Conservation (phyloP, 2,797 vertebrate genomes). For the Acanthornis magna region DNA sequence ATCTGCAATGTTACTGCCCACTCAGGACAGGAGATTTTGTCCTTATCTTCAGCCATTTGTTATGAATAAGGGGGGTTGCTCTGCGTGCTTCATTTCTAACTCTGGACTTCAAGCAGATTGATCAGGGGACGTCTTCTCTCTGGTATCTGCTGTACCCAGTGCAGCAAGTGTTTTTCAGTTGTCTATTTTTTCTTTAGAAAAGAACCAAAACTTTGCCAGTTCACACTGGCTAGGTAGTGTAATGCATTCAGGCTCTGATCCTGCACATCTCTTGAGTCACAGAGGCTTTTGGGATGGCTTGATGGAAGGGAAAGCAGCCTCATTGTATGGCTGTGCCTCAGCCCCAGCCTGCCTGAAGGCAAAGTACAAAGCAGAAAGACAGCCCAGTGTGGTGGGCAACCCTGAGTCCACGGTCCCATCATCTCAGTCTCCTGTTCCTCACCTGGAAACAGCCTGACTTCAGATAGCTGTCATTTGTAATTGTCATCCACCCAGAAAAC, state of each 20-base stretch:
- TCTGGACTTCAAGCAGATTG: not conserved
- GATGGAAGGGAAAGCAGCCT: not conserved
- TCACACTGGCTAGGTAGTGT: not conserved
- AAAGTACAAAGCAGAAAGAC: not conserved
- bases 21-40: not conserved
- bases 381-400: not conserved
- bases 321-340: not conserved
- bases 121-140: not conserved
- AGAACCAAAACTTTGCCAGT: not conserved
- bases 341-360: not conserved
- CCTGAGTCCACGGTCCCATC: not conserved
- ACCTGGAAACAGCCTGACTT: not conserved
- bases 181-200: not conserved
- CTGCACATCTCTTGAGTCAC: not conserved
- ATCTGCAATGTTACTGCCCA: not conserved
- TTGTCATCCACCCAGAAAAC: not conserved
- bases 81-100: accelerated
- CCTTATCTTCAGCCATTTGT: not conserved
- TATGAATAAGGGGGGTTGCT: not conserved
- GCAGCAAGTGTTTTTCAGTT: not conserved
- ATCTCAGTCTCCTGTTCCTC: not conserved
- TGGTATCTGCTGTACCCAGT: not conserved
- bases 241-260: not conserved
- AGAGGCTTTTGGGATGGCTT: not conserved
- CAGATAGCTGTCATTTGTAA: not conserved